Evolutionary conservation across 2,888 invertebrate genomes (phyloP), one percentile per base, ranked within the genome.

Genomic region (Drosophila kanekoi): DNA sequence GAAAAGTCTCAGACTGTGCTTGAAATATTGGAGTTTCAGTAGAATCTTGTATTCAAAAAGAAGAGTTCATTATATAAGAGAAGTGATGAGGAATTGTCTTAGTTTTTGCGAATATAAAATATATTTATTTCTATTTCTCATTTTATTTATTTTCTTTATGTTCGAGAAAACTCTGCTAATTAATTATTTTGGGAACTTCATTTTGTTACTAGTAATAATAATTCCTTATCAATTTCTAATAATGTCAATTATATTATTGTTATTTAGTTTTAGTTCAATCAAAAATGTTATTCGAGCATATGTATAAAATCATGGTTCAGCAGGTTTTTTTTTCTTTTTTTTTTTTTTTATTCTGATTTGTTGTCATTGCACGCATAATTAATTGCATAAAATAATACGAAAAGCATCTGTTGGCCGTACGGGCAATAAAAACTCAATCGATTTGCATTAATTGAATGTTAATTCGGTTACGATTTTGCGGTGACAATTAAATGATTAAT

Each of bases 401-500:
- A 47, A 33, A 43, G 59, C 76, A 79, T 57, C 69, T 74, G 79
- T 16, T 64, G 68, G 18, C 63, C 67, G 49, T 56, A 37, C 16
- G 40, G 13, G 43, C 37, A 59, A 65, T 60, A 62, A 67, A 72
- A 48, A 52, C 49, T 52, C 54, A 57, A 69, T 63, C 52, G 61
- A 70, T 74, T 68, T 69, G 63, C 68, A 79, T 82, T 88, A 88
- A 88, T 84, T 88, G 83, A 88, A 82, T 83, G 83, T 86, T 79
- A 83, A 88, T 82, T 72, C 53, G 80, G 49, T 57, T 49, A 56
- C 65, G 77, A 70, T 72, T 79, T 72, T 65, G 83, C 48, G 80
- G 83, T 63, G 37, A 86, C 71, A 86, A 80, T 75, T 79, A 77
- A 86, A 86, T 88, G 84, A 88, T 84, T 83, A 86, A 79, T 82